Conservation (phyloP, 2,113 vertebrate genomes). For the Lutjanus erythropterus region DNA sequence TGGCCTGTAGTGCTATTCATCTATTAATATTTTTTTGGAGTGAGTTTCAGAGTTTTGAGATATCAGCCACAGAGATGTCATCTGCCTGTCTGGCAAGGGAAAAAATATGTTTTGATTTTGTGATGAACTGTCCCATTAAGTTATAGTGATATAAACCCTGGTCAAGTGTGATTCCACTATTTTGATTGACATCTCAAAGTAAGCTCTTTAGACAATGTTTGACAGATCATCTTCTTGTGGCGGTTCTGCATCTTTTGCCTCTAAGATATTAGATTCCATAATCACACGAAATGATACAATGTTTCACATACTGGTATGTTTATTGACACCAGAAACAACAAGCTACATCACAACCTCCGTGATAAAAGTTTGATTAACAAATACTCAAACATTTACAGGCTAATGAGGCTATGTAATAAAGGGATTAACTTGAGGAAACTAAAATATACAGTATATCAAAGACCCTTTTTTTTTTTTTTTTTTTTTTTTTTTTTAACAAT, state of each 20-base stretch:
- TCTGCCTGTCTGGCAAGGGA: no score
- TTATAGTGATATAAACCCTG: neutral
- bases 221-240: neutral
- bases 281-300: neutral
- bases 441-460: conserved; percentile 39
- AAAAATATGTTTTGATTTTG: no score
- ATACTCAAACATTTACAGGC: conserved; percentile 53
- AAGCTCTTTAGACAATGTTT: neutral
- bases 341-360: conserved; percentile 55
- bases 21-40: no score
- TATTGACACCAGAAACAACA: conserved; percentile 68
- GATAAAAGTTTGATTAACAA: conserved; percentile 50
- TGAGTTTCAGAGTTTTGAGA: no score
- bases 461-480: neutral
- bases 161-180: neutral
- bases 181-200: neutral
- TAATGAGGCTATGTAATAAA: conserved; percentile 33
- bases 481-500: conserved; percentile 22
- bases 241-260: neutral
- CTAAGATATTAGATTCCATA: neutral
- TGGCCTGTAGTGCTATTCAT: no score
- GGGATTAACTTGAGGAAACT: conserved; percentile 14
- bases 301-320: conserved; percentile 49
- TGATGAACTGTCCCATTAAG: no score
- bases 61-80: no score